Conservation (phyloP, 1,140 invertebrate genomes). For the Oedothorax gibbosus region DNA sequence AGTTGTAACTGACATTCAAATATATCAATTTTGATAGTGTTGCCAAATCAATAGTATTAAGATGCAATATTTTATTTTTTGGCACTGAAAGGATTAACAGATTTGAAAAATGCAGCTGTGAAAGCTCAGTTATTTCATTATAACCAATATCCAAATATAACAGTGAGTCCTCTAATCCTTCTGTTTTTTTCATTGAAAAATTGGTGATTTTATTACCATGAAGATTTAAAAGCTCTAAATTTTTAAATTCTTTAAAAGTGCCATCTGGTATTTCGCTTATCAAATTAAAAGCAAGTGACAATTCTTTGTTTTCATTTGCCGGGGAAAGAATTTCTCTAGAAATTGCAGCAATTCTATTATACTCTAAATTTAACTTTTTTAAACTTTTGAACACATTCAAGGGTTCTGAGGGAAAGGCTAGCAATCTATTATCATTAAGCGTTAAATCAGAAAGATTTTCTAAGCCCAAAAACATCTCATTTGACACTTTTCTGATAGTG, state of each 20-base stretch:
- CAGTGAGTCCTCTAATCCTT: constrained; percentile 79
- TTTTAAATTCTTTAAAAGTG: constrained; percentile 75
- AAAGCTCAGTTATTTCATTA: constrained; percentile 77
- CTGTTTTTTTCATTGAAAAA: constrained; percentile 80
- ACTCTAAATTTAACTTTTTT: constrained; percentile 81
- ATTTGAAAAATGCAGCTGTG: constrained; percentile 64
- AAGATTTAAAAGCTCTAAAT: constrained; percentile 80
- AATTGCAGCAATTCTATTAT: constrained; percentile 87
- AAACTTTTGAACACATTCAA: constrained; percentile 80
- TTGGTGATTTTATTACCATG: constrained; percentile 81
- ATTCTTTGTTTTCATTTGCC: constrained; percentile 67
- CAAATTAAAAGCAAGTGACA: constrained; percentile 84
- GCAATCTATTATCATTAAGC: constrained; percentile 88
- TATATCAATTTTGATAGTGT: constrained; percentile 56
- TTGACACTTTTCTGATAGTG: constrained; percentile 85
- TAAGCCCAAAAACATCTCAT: constrained; percentile 85
- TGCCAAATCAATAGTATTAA: constrained; percentile 67
- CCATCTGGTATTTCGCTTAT: constrained; percentile 84
- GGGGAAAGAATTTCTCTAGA: constrained; percentile 75
- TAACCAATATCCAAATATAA: constrained; percentile 80
- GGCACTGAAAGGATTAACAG: constrained; percentile 79
- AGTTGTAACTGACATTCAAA: constrained; percentile 63
- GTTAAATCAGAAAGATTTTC: constrained; percentile 81
- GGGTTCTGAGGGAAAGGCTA: constrained; percentile 83
- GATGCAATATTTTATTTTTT: constrained; percentile 80